These are phyloP conservation scores for Lasioglossum leucozonium DNA, from an alignment of 2,888 invertebrate genomes.

Conservation along the genomic window DNA sequence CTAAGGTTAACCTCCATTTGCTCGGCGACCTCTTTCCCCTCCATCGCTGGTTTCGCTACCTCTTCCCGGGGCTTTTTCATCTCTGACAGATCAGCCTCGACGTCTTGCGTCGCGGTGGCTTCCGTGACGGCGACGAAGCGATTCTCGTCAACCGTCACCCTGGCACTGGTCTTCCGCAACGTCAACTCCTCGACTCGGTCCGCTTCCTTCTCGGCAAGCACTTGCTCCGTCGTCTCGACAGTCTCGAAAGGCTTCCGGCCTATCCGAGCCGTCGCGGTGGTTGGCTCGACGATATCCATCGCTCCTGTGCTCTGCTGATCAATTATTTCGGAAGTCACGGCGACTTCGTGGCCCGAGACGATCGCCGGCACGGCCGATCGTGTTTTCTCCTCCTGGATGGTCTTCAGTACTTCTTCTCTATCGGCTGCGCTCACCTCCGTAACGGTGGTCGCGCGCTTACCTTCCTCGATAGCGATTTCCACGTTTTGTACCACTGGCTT, in stretches of 20 bases:
- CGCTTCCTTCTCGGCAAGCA: conserved; percentile 85
- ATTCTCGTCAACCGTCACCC: conserved; percentile 82
- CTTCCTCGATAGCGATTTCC: conserved; percentile 83
- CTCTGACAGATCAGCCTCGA: conserved; percentile 66
- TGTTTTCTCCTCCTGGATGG: conserved; percentile 74
- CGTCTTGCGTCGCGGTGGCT: conserved; percentile 72
- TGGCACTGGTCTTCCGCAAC: conserved; percentile 82
- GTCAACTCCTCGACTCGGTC: conserved; percentile 77
- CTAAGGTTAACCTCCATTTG: conserved; percentile 74
- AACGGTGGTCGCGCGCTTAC: conserved; percentile 82
- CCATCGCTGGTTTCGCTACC: conserved; percentile 81
- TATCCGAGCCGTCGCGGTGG: conserved; percentile 79
- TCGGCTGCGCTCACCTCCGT: conserved; percentile 86
- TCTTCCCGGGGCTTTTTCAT: conserved; percentile 69
- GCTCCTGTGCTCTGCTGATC: conserved; percentile 82
- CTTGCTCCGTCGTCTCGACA: conserved; percentile 82
- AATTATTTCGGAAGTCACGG: conserved; percentile 85
- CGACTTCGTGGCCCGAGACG: conserved; percentile 83
- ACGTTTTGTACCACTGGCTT: conserved; percentile 83
- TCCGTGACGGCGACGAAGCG: conserved; percentile 75
- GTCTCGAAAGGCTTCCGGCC: conserved; percentile 84
- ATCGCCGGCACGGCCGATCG: conserved; percentile 65
- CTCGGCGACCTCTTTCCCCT: conserved; percentile 84
- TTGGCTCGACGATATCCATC: conserved; percentile 80
- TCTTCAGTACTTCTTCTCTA: conserved; percentile 83